A percentile compares a stretch with the other conserved stretches of the same genome.
phyloP scores from a whole-genome alignment of 2,888 invertebrate species.

The Heliconius hortense region DNA sequence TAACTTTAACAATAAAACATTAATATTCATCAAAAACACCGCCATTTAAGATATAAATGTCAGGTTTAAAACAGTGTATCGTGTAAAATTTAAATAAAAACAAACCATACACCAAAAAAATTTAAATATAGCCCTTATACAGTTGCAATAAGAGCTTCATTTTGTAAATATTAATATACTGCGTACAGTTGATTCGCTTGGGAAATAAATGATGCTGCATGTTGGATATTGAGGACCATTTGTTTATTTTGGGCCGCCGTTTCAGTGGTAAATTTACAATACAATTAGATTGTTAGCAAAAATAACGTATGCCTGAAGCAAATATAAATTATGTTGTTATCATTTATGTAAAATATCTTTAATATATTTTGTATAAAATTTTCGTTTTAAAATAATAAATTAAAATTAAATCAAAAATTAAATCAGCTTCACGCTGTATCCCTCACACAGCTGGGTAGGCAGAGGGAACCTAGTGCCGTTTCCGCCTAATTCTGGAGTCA shows the following conservation, averaged over 20 bases:
- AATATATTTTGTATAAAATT: not conserved
- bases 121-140: constrained; percentile 21
- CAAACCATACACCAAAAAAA: constrained; percentile 6
- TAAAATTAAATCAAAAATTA: too few species aligned
- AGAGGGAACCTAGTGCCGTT: too few species aligned
- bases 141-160: constrained; percentile 18
- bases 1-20: constrained; percentile 10
- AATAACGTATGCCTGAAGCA: constrained; percentile 62
- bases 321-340: constrained; percentile 24
- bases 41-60: constrained; percentile 15
- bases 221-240: constrained; percentile 53
- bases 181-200: constrained; percentile 39
- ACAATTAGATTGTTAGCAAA: constrained; percentile 61
- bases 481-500: too few species aligned
- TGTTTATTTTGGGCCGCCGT: constrained; percentile 62
- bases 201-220: constrained; percentile 54
- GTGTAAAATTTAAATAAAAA: constrained; percentile 32
- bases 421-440: too few species aligned
- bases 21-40: constrained; percentile 23
- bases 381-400: not conserved
- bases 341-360: not conserved
- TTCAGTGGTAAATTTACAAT: constrained; percentile 53
- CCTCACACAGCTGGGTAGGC: too few species aligned
- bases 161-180: constrained; percentile 29
- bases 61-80: constrained; percentile 21